Evolutionary conservation across 2,888 invertebrate species (phyloP).

Genomic region (Malachius bipustulatus): DNA sequence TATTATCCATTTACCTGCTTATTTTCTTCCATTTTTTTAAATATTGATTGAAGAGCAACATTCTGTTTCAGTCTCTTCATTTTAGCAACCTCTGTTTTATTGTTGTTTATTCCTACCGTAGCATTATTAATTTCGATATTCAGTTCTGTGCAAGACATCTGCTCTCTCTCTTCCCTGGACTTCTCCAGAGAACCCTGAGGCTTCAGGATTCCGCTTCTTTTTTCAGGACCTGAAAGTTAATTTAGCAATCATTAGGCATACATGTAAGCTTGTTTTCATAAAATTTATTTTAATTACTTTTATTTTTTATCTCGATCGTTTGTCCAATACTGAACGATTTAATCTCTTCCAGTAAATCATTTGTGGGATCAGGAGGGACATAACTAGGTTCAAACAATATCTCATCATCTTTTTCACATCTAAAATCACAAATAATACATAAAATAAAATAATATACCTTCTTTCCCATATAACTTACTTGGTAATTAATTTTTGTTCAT

Average conservation of each 20-base stretch:
- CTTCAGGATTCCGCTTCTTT: conserved; percentile 50
- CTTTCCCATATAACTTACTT: conserved; percentile 27
- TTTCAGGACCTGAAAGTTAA: conserved; percentile 22
- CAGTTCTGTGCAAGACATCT: conserved; percentile 25
- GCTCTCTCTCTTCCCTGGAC: conserved; percentile 48
- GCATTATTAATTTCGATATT: conserved; percentile 10
- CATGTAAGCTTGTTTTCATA: too few species aligned
- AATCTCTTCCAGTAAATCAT: conserved; percentile 43
- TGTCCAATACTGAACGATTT: conserved; percentile 40
- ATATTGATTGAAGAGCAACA: conserved; percentile 67
- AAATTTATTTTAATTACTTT: too few species aligned
- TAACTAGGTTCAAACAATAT: conserved; percentile 35
- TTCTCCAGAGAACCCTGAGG: conserved; percentile 60
- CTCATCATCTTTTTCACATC: conserved; percentile 27
- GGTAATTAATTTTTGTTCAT: conserved; percentile 33
- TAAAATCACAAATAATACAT: conserved; percentile 17
- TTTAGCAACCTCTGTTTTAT: conserved; percentile 23
- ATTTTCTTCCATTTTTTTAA: conserved; percentile 58
- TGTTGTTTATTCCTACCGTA: conserved; percentile 20
- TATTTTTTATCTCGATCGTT: conserved; percentile 22
- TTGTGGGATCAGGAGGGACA: conserved; percentile 38
- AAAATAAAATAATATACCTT: conserved; percentile 7
- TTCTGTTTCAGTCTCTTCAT: conserved; percentile 52
- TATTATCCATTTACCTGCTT: conserved; percentile 46
- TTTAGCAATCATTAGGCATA: too few species aligned